Evolutionary conservation across 2,113 vertebrate genomes (phyloP).

Genomic region (Mellivora capensis): DNA sequence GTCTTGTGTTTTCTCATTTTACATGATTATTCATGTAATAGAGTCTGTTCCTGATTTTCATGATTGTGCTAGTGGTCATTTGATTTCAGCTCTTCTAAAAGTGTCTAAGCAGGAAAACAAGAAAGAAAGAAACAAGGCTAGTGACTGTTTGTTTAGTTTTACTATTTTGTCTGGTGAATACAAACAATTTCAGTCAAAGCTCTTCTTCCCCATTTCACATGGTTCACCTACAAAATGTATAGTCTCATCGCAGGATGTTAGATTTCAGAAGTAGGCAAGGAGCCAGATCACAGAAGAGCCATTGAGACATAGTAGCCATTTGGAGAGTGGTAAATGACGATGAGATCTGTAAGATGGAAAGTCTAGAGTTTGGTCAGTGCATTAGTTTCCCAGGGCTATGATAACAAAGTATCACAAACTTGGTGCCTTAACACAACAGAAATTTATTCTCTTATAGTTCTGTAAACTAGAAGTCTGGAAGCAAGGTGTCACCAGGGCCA

Average conservation of each 20-base stretch:
- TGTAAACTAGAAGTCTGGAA: background rate
- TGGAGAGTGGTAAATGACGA: background rate
- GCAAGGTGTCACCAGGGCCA: background rate
- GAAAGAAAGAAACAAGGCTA: background rate
- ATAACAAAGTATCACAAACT: background rate
- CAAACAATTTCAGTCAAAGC: background rate
- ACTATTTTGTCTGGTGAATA: background rate
- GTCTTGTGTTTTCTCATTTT: background rate
- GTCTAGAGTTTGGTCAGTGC: background rate
- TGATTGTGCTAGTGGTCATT: background rate
- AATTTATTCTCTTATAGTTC: background rate
- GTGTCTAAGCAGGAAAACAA: background rate
- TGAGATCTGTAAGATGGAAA: background rate
- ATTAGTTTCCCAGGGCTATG: background rate
- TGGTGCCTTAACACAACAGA: background rate
- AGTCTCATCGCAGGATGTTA: background rate
- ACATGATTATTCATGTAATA: background rate
- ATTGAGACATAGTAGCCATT: background rate
- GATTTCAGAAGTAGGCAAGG: background rate
- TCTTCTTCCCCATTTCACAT: background rate
- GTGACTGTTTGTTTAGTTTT: background rate
- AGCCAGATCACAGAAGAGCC: background rate
- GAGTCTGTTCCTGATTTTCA: background rate
- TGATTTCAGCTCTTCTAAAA: background rate
- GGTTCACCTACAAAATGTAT: background rate